These are phyloP conservation scores for Pogonomyrmex californicus DNA, from an alignment of 1,140 invertebrate species.

Conservation along the genomic window DNA sequence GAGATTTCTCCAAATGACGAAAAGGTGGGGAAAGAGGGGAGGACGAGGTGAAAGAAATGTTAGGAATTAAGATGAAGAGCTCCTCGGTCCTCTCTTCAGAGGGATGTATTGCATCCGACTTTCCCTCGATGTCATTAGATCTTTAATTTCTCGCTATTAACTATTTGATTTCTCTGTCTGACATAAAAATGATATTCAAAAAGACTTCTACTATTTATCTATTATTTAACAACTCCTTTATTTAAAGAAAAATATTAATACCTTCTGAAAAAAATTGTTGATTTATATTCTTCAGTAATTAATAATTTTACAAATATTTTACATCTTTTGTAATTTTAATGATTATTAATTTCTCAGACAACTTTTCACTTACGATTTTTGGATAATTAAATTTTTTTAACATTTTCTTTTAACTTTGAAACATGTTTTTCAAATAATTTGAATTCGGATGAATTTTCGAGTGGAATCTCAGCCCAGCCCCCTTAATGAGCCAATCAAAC, in stretches of 20 bases:
- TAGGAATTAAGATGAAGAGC: slow-evolving; percentile 44
- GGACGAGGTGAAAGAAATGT: background rate
- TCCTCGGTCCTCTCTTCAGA: background rate
- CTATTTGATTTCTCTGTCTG: background rate
- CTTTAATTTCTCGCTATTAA: background rate
- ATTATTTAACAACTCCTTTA: background rate
- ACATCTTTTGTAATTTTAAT: background rate
- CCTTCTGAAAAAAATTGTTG: background rate
- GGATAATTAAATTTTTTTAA: background rate
- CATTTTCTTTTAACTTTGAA: no score
- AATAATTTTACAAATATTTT: background rate
- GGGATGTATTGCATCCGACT: slow-evolving; percentile 9
- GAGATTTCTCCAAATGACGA: slow-evolving; percentile 48
- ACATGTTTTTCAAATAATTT: background rate
- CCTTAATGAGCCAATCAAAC: slow-evolving; percentile 27
- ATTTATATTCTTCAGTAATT: background rate
- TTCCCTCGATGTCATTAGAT: background rate
- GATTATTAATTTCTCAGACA: background rate
- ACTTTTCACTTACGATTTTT: background rate
- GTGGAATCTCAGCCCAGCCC: background rate
- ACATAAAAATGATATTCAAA: background rate
- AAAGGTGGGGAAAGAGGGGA: background rate
- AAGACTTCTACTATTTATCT: no score
- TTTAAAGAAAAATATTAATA: background rate
- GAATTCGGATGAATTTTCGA: background rate